Evolutionary conservation across 1,140 invertebrate genomes (phyloP).

Genomic region (Drosophila nigromelanica): DNA sequence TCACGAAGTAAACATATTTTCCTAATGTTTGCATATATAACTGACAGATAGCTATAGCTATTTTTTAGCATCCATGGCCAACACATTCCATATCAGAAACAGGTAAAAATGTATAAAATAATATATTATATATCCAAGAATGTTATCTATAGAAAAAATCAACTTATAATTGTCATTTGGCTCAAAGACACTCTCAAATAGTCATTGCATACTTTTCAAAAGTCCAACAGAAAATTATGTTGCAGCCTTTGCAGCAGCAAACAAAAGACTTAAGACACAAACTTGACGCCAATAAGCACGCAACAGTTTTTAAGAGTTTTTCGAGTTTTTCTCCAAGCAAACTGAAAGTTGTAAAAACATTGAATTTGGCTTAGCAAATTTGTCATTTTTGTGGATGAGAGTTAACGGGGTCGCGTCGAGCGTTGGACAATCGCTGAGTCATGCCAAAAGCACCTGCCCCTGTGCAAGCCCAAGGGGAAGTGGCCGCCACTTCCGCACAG

Average conservation of each 20-base stretch:
- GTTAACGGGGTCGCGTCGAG: conserved; percentile 23
- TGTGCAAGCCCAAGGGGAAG: conserved; percentile 15
- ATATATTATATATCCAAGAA: too few species aligned
- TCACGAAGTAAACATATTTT: too few species aligned
- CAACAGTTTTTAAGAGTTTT: conserved; percentile 3
- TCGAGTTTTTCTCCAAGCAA: too few species aligned
- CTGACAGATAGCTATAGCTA: too few species aligned
- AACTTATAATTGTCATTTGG: too few species aligned
- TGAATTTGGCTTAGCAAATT: conserved; percentile 25
- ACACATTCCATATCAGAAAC: too few species aligned
- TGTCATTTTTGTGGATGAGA: background rate
- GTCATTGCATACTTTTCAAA: conserved; percentile 40
- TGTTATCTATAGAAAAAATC: too few species aligned
- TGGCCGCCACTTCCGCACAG: conserved; percentile 47
- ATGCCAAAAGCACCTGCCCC: conserved; percentile 18
- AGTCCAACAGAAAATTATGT: background rate
- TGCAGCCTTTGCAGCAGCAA: conserved; percentile 39
- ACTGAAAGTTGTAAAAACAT: conserved; percentile 16
- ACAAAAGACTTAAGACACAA: conserved; percentile 63
- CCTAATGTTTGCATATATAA: too few species aligned
- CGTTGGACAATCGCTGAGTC: conserved; percentile 7
- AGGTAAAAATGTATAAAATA: too few species aligned
- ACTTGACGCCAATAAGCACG: conserved; percentile 32
- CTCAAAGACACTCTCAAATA: background rate
- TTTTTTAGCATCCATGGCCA: too few species aligned